Evolutionary conservation across 2,113 vertebrate species (phyloP).

Genomic region (human): GRCh38 chr7:32318501-32319000

Average conservation of each 20-base stretch:
- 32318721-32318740: not conserved
- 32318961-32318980: not conserved
- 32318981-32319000: not conserved
- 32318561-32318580: not conserved
- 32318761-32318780: not conserved
- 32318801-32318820: not conserved
- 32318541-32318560: not conserved
- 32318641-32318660: not conserved
- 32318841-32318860: not conserved
- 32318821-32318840: accelerated
- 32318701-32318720: not conserved
- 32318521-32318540: not conserved
- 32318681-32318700: not conserved
- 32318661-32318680: not conserved
- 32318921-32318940: not conserved
- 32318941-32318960: not conserved
- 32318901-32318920: not conserved
- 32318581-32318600: not conserved
- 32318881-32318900: accelerated
- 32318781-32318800: not conserved
- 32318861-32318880: not conserved
- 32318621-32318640: not conserved
- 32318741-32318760: not conserved
- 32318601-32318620: not conserved
- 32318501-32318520: not conserved